Conservation (phyloP, 2,888 invertebrate genomes). For the Thymelicus acteon region DNA sequence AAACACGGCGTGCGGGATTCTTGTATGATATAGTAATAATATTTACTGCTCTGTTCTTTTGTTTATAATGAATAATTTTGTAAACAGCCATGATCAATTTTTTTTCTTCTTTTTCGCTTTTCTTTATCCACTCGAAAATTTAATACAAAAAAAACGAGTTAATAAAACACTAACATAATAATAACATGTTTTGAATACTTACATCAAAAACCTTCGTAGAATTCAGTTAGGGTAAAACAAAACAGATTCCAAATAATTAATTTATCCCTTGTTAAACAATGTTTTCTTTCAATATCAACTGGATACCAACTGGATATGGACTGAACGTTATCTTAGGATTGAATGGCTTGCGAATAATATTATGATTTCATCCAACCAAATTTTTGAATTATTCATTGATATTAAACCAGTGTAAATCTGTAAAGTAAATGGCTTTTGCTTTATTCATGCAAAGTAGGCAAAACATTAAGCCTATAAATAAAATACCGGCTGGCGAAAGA, state of each 20-base stretch:
- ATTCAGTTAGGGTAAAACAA: background rate
- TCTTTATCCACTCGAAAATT: too few relatives aligned
- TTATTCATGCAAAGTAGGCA: slow-evolving; percentile 37
- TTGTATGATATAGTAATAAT: too few relatives aligned
- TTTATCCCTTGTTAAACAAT: background rate
- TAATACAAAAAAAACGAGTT: too few relatives aligned
- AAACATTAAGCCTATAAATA: slow-evolving; percentile 34
- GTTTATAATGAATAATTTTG: too few relatives aligned
- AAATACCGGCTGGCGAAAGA: slow-evolving; percentile 25
- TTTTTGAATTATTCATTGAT: slow-evolving; percentile 40
- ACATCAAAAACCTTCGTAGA: too few relatives aligned
- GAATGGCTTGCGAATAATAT: slow-evolving; percentile 36
- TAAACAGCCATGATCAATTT: too few relatives aligned
- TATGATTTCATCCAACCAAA: slow-evolving; percentile 31
- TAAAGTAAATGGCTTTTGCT: slow-evolving; percentile 36
- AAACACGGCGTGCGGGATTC: too few relatives aligned
- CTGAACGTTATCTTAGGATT: slow-evolving; percentile 29
- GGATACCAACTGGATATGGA: slow-evolving; percentile 1
- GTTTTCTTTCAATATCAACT: slow-evolving; percentile 9
- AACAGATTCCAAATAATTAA: background rate
- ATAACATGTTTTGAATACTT: too few relatives aligned
- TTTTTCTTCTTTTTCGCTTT: too few relatives aligned
- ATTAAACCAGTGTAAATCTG: slow-evolving; percentile 33
- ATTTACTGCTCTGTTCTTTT: too few relatives aligned
- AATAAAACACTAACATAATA: too few relatives aligned